Percentiles rank a stretch among this genome's conserved stretches.
phyloP scores from a whole-genome alignment of 2,113 vertebrate species.

The Lipophrys pholis region DNA sequence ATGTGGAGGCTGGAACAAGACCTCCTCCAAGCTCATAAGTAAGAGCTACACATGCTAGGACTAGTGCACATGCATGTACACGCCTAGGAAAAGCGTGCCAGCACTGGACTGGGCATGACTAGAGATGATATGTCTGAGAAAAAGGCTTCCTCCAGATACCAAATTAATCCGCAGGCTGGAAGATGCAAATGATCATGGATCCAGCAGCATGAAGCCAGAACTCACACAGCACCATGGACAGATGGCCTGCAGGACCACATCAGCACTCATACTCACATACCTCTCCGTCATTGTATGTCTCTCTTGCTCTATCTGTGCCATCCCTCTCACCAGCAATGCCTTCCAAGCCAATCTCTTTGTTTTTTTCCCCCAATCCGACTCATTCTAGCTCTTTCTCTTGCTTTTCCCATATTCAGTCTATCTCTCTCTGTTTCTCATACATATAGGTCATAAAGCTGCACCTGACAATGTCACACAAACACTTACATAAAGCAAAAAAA shows the following conservation, averaged over 20 bases:
- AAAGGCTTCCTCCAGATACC: slow-evolving; percentile 67
- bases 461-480: slow-evolving; percentile 35
- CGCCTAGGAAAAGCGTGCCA: neutral
- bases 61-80: neutral
- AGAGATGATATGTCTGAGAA: slow-evolving; percentile 54
- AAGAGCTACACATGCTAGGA: slow-evolving; percentile 32
- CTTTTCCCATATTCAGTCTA: neutral
- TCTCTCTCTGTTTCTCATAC: slow-evolving; percentile 21
- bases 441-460: slow-evolving; percentile 18
- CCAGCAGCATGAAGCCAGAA: slow-evolving; percentile 64
- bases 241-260: slow-evolving; percentile 75
- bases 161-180: slow-evolving; percentile 77
- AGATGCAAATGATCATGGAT: slow-evolving; percentile 78
- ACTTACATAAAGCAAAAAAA: slow-evolving; percentile 13
- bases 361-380: neutral
- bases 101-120: slow-evolving; percentile 34
- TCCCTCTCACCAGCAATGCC: slow-evolving; percentile 29
- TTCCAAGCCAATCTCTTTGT: slow-evolving; percentile 26
- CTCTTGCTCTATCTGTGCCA: slow-evolving; percentile 48
- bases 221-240: slow-evolving; percentile 71
- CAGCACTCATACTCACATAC: slow-evolving; percentile 52
- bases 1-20: slow-evolving; percentile 42
- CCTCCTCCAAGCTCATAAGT: slow-evolving; percentile 43
- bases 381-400: slow-evolving; percentile 4
- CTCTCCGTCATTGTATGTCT: slow-evolving; percentile 37